A percentile compares a stretch with the other conserved stretches of the same genome.
Evolutionary conservation across 1,140 invertebrate species (phyloP).

Genomic region (Bombus huntii): DNA sequence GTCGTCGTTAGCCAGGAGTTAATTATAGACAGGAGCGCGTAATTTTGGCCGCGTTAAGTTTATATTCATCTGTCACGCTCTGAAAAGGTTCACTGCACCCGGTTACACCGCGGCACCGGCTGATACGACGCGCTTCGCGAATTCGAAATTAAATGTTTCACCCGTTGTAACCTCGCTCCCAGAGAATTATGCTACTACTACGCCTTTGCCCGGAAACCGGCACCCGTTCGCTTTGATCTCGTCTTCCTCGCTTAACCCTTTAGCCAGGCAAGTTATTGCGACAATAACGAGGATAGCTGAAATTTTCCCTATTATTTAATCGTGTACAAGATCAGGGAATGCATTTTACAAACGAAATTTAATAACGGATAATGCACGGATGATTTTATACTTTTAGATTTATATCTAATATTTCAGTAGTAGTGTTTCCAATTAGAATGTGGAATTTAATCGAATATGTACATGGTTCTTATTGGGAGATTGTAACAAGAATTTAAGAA

Average conservation of each 20-base stretch:
- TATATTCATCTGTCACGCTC: constrained; percentile 68
- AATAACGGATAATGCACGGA: not conserved
- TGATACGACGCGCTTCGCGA: constrained; percentile 28
- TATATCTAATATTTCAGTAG: too few relatives aligned
- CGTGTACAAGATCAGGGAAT: not conserved
- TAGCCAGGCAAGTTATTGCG: constrained; percentile 20
- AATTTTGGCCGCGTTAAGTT: constrained; percentile 58
- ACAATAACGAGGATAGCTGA: not conserved
- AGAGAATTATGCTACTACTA: not conserved
- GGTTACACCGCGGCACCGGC: constrained; percentile 27
- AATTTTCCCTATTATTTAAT: not conserved
- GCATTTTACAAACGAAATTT: not conserved
- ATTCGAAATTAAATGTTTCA: constrained; percentile 38
- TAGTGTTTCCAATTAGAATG: too few relatives aligned
- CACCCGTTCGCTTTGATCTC: constrained; percentile 6
- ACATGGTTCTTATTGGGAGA: too few relatives aligned
- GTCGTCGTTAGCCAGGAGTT: constrained; percentile 40
- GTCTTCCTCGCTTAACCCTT: not conserved
- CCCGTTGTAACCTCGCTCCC: not conserved
- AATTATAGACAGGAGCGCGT: constrained; percentile 63
- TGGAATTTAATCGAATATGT: too few relatives aligned
- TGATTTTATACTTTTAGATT: not conserved
- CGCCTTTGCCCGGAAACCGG: not conserved
- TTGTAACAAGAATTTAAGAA: too few relatives aligned
- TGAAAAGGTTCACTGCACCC: constrained; percentile 65